These are phyloP conservation scores for Chloebia gouldiae DNA, from an alignment of 2,113 vertebrate genomes.

Conservation along the genomic window DNA sequence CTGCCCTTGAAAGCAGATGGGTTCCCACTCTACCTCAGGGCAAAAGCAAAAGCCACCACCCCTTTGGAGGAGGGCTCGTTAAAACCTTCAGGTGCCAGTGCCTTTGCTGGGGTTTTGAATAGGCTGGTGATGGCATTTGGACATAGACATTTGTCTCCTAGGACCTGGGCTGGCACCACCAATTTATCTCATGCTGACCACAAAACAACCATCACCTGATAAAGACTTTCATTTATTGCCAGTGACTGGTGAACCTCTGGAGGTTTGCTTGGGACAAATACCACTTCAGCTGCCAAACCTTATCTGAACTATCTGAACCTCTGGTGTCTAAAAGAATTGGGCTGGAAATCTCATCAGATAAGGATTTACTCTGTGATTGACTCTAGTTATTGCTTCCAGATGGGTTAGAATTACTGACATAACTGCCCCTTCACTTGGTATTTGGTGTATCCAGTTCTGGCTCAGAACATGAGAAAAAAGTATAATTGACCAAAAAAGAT, in stretches of 20 bases:
- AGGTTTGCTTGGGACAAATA: slow-evolving; percentile 57
- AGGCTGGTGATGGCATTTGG: background rate
- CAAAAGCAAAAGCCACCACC: background rate
- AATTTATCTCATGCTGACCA: slow-evolving; percentile 56
- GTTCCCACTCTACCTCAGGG: background rate
- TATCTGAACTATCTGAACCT: slow-evolving; percentile 65
- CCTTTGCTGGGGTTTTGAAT: background rate
- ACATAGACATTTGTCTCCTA: slow-evolving; percentile 31
- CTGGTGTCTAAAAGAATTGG: slow-evolving; percentile 35
- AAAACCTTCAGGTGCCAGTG: background rate
- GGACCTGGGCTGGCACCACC: slow-evolving; percentile 35
- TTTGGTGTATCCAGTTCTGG: slow-evolving; percentile 6
- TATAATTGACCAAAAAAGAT: background rate
- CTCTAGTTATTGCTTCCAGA: slow-evolving; percentile 56
- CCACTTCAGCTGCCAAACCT: slow-evolving; percentile 62
- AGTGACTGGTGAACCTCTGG: slow-evolving; percentile 44
- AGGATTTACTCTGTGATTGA: slow-evolving; percentile 51
- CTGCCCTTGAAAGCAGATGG: background rate
- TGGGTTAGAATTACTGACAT: slow-evolving; percentile 12
- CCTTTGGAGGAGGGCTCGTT: background rate
- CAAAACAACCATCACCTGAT: slow-evolving; percentile 48
- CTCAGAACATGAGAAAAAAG: background rate
- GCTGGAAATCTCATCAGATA: slow-evolving; percentile 66
- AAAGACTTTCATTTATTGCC: slow-evolving; percentile 57
- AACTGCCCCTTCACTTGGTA: background rate